Evolutionary conservation across 2,797 vertebrate genomes (phyloP).

Genomic region (Botia kubotai): DNA sequence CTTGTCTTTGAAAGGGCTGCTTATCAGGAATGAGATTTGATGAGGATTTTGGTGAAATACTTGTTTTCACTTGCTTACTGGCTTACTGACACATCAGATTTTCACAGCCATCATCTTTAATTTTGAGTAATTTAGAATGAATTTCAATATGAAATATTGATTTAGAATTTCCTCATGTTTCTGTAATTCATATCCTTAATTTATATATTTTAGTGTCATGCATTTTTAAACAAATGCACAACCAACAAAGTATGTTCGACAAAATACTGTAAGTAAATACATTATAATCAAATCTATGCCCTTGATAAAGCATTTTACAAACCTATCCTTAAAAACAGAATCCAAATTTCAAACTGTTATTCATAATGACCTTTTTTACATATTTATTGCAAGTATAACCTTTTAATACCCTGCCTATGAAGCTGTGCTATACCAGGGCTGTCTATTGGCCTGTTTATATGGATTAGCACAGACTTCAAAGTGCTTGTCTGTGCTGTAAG

Average conservation of each 20-base stretch:
- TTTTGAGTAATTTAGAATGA: neutral
- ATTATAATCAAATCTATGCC: neutral
- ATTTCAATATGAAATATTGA: too few species aligned
- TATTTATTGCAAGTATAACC: neutral
- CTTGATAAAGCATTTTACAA: neutral
- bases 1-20: neutral
- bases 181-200: neutral
- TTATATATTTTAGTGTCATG: slow-evolving; percentile 12
- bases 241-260: neutral
- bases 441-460: neutral
- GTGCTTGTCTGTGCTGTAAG: neutral
- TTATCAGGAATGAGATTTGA: neutral
- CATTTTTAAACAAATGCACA: slow-evolving; percentile 39
- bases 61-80: too few species aligned
- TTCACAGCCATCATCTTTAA: neutral
- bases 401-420: neutral
- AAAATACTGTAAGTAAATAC: neutral
- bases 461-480: neutral
- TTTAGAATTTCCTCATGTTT: neutral
- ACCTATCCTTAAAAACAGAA: neutral
- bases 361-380: too few species aligned
- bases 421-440: neutral
- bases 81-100: too few species aligned
- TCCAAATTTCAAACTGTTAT: too few species aligned
- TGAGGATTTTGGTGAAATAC: neutral